Conservation (phyloP, 37 sponge, comb jelly and placozoan genomes). For the Halichondria panicea region DNA sequence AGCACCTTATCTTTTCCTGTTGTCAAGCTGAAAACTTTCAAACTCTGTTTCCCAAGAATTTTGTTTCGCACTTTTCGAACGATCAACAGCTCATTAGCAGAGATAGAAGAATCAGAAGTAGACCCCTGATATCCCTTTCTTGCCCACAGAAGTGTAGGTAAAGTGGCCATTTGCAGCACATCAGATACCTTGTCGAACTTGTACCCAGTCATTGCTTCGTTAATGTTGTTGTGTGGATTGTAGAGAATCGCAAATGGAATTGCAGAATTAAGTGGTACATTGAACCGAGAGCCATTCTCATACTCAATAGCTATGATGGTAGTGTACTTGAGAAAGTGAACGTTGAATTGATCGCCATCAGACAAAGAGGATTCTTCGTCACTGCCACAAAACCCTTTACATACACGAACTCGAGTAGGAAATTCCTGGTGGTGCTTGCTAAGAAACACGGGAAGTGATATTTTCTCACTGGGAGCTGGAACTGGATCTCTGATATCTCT, state of each 20-base stretch:
- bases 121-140: conserved; percentile 37
- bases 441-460: conserved; percentile 25
- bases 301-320: conserved; percentile 32
- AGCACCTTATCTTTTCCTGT: conserved; percentile 39
- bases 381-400: conserved; percentile 50
- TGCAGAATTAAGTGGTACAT: conserved; percentile 48
- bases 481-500: too few relatives aligned
- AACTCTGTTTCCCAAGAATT: conserved; percentile 12
- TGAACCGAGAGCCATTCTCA: conserved; percentile 16
- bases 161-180: conserved; percentile 30
- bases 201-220: conserved; percentile 22
- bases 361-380: conserved; percentile 50
- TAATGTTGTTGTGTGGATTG: conserved; percentile 25
- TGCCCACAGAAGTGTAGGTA: conserved; percentile 48
- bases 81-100: conserved; percentile 43
- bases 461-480: too few relatives aligned
- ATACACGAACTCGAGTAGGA: conserved; percentile 33
- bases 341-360: conserved; percentile 58
- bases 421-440: conserved; percentile 15
- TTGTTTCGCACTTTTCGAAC: conserved; percentile 23
- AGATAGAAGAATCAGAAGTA: conserved; percentile 36
- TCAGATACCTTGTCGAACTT: conserved; percentile 47
- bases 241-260: conserved; percentile 54
- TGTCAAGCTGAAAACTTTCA: conserved; percentile 49
- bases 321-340: conserved; percentile 59